Evolutionary conservation across 2,797 vertebrate species (phyloP).

Genomic region (Tarsius wallacei): DNA sequence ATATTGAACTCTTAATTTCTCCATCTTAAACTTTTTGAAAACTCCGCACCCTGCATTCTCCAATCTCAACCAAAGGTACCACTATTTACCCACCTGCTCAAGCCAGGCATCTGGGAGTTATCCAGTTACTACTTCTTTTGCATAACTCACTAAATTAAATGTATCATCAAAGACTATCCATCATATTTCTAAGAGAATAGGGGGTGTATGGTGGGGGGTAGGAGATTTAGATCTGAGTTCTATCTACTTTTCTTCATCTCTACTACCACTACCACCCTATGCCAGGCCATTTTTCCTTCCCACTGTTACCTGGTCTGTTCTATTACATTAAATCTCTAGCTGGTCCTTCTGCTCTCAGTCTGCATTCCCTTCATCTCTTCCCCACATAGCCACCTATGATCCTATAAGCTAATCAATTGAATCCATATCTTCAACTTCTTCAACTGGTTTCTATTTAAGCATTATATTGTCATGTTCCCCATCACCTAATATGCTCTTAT

Average conservation of each 20-base stretch:
- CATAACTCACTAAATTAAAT: background rate
- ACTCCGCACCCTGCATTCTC: no score
- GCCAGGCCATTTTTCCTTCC: background rate
- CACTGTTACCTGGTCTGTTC: no score
- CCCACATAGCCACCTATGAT: background rate
- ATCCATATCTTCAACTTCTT: background rate
- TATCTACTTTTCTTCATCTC: background rate
- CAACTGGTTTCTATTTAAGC: background rate
- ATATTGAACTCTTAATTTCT: background rate
- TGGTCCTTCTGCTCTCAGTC: background rate
- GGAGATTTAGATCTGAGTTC: background rate
- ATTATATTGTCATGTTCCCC: background rate
- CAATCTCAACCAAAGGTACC: background rate
- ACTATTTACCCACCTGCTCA: background rate
- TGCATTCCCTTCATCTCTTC: background rate
- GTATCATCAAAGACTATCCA: background rate
- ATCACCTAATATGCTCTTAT: background rate
- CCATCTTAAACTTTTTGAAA: background rate
- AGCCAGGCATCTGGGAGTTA: no score
- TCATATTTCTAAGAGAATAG: background rate
- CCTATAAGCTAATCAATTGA: background rate
- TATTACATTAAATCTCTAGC: background rate
- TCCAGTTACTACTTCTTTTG: background rate
- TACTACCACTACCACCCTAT: background rate
- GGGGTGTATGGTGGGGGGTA: accelerated